Evolutionary conservation across 2,888 invertebrate species (phyloP), one percentile per base, ranked within the genome.

Genomic region (Thecocarcelia acutangulata): DNA sequence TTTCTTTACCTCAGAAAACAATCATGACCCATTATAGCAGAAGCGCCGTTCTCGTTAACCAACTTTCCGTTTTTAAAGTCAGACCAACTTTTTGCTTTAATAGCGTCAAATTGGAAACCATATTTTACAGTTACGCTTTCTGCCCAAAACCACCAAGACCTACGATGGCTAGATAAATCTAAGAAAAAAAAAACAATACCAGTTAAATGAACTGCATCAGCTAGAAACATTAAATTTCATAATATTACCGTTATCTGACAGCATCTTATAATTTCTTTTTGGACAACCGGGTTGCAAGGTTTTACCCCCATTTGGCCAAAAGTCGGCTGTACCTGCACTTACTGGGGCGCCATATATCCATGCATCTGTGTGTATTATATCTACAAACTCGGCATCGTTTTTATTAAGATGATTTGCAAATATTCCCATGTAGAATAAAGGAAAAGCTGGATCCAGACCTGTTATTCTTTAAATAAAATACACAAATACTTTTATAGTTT

Each of bases 361-460:
- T 0, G 93, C 93, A 84, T 94, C 94, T 0, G 95, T 94, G 86
- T 95, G 95, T 76, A 95, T 94, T 5, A 95, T 92, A 87, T 95
- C 93, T 1, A 93, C 93, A 54, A 93, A 93, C 61, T 92, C 92
- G 0, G 93, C 93, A 86, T 93, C 93, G 1, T 89, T 90, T 2
- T 91, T 91, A 46, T 85, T 91, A 12, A 93, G 87, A 84, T 93
- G 93, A 3, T 75, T 24, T 2, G 84, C 72, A 5, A 87, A 28
- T 11, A 84, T 83, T 28, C 85, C 81, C 37, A 86, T 85, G 85
- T 93, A 93, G 86, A 93, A 93, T 8, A 91, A 91, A 40, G 93
- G 93, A 86, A 93, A 93, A 11, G 93, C 93, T 15, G 93, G 93
- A 86, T 93, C 93, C 76, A 93, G 90, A 1, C 92, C 93, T 83